Evolutionary conservation across 1,140 invertebrate genomes (phyloP).

Genomic region (Drosophila tani): DNA sequence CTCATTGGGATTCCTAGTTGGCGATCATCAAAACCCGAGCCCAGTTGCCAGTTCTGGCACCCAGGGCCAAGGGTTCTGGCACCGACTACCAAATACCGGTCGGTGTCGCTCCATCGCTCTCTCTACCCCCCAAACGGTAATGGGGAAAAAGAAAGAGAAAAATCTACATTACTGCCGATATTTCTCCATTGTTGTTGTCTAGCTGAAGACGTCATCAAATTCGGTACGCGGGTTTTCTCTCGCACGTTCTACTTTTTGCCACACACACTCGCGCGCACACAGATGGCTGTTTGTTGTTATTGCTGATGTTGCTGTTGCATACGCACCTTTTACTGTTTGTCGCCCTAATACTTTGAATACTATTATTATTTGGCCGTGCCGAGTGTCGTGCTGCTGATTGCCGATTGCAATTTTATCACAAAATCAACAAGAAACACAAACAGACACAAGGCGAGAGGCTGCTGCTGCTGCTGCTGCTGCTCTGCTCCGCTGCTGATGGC

Average conservation of each 20-base stretch:
- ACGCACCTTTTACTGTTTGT: slow-evolving; percentile 69
- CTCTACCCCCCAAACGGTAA: slow-evolving; percentile 21
- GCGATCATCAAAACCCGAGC: slow-evolving; percentile 2
- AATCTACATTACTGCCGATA: slow-evolving; percentile 46
- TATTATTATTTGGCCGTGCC: slow-evolving; percentile 60
- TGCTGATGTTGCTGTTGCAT: slow-evolving; percentile 50
- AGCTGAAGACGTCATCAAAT: slow-evolving; percentile 76
- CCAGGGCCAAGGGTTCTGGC: slow-evolving; percentile 8
- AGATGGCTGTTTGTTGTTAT: slow-evolving; percentile 53
- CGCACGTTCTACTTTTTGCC: slow-evolving; percentile 64
- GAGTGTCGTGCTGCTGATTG: slow-evolving; percentile 68
- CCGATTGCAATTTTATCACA: slow-evolving; percentile 82
- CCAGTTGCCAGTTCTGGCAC: slow-evolving; percentile 1
- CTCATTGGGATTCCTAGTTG: not conserved
- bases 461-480: slow-evolving; percentile 29
- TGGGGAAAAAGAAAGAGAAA: slow-evolving; percentile 20
- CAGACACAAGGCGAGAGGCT: slow-evolving; percentile 50
- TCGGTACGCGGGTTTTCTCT: slow-evolving; percentile 73
- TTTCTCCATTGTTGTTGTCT: slow-evolving; percentile 55
- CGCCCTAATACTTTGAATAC: slow-evolving; percentile 55
- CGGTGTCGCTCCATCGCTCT: slow-evolving; percentile 38
- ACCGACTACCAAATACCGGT: slow-evolving; percentile 53
- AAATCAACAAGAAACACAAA: slow-evolving; percentile 76
- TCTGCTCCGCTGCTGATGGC: slow-evolving; percentile 26
- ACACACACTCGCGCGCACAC: slow-evolving; percentile 35